Evolutionary conservation across 1,140 invertebrate genomes (phyloP).

Genomic region (Drosophila elegans): DNA sequence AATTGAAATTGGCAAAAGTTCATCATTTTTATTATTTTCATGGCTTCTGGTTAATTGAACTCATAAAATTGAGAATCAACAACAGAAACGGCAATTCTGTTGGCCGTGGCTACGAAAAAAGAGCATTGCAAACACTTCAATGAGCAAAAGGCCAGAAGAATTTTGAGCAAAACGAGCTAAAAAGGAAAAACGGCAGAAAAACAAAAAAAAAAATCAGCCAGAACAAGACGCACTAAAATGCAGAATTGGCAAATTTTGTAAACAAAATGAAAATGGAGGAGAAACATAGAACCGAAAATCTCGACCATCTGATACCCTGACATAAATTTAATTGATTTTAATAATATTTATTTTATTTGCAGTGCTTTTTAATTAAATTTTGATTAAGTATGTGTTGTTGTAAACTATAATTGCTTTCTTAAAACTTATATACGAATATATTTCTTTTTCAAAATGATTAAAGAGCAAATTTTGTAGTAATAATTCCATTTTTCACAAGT

Average conservation of each 20-base stretch:
- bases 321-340: background rate
- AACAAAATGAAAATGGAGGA: conserved; percentile 43
- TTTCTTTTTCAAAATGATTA: too few species aligned
- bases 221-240: conserved; percentile 45
- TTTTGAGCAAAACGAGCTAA: conserved; percentile 25
- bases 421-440: too few species aligned
- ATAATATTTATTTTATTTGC: background rate
- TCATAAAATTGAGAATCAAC: conserved; percentile 60
- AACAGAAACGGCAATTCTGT: conserved; percentile 20
- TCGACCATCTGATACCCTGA: conserved; percentile 9
- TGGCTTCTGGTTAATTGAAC: conserved; percentile 79
- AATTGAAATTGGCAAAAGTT: conserved; percentile 73
- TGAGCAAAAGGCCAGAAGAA: conserved; percentile 43
- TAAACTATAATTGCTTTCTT: too few species aligned
- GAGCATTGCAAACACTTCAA: conserved; percentile 65
- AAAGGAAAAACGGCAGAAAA: conserved; percentile 31
- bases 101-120: conserved; percentile 54
- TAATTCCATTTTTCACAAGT: too few species aligned
- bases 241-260: conserved; percentile 59
- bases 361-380: too few species aligned
- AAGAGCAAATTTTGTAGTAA: too few species aligned
- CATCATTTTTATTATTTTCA: conserved; percentile 72
- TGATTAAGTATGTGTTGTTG: too few species aligned
- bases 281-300: too few species aligned
- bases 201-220: conserved; percentile 22